These are phyloP conservation scores for Leptoteleia sp. DNA, from an alignment of 1,140 invertebrate genomes.

Conservation along the genomic window DNA sequence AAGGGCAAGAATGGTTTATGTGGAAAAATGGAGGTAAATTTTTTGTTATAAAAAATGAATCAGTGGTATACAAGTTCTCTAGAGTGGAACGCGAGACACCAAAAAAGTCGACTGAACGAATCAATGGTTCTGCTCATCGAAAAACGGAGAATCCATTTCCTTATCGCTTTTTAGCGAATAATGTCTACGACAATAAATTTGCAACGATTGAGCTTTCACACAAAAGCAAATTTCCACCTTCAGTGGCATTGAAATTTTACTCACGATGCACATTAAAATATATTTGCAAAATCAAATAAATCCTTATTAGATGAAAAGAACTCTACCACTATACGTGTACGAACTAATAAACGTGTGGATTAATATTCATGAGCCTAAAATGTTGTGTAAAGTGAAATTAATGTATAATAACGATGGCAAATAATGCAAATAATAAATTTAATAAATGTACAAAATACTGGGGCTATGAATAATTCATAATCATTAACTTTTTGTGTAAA, in stretches of 20 bases:
- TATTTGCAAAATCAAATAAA: conserved; percentile 9
- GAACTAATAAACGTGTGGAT: conserved; percentile 24
- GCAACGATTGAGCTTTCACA: neutral
- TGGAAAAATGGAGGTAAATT: too few species aligned
- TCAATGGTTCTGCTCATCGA: conserved; percentile 9
- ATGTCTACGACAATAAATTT: conserved; percentile 13
- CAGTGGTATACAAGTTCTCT: conserved; percentile 14
- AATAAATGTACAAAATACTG: conserved; percentile 30
- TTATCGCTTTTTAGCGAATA: conserved; percentile 9
- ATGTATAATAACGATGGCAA: conserved; percentile 37
- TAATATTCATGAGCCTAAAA: conserved; percentile 51
- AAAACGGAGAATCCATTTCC: conserved; percentile 29
- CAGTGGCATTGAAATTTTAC: neutral
- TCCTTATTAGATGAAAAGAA: conserved; percentile 31
- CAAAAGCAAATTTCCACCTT: conserved; percentile 15
- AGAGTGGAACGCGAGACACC: conserved; percentile 13
- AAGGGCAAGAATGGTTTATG: too few species aligned
- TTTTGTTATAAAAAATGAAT: conserved; percentile 18
- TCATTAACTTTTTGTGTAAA: conserved; percentile 35
- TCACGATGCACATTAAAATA: conserved; percentile 17
- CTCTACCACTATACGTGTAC: conserved; percentile 14
- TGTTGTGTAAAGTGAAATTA: conserved; percentile 38
- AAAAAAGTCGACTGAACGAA: conserved; percentile 21
- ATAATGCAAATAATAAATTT: conserved; percentile 52
- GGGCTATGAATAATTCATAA: conserved; percentile 42